A percentile compares a stretch with the other conserved stretches of the same genome.
Conservation (phyloP, 1,140 invertebrate genomes). For the Drosophila athabasca region DNA sequence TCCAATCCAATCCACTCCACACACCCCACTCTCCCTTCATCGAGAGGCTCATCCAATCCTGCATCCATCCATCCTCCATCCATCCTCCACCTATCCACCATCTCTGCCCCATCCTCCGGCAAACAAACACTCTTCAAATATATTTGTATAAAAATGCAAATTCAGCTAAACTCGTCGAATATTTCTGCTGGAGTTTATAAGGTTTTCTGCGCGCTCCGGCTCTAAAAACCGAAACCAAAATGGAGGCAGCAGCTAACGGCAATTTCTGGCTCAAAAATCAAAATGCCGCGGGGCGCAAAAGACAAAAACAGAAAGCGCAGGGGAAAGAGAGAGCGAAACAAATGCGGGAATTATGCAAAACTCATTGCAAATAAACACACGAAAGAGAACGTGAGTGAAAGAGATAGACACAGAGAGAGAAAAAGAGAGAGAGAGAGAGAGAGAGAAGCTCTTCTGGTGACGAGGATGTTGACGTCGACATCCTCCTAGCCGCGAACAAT, state of each 20-base stretch:
- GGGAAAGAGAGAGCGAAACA: constrained; percentile 58
- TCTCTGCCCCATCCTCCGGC: background rate
- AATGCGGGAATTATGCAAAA: constrained; percentile 81
- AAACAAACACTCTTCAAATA: constrained; percentile 74
- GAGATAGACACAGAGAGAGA: background rate
- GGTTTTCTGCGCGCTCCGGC: constrained; percentile 51
- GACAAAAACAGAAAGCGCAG: constrained; percentile 43
- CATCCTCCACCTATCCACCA: background rate
- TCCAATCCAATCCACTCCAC: constrained; percentile 4
- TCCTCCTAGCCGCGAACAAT: constrained; percentile 56
- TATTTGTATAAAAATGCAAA: constrained; percentile 82
- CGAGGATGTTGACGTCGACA: constrained; percentile 79
- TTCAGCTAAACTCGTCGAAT: constrained; percentile 80
- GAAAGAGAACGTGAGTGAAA: constrained; percentile 22
- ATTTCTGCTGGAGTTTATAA: constrained; percentile 69
- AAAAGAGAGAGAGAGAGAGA: background rate
- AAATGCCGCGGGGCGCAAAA: constrained; percentile 53
- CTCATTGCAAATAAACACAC: constrained; percentile 79
- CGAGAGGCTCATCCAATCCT: constrained; percentile 44
- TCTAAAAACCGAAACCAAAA: constrained; percentile 18
- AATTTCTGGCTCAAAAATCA: constrained; percentile 74
- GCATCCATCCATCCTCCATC: background rate
- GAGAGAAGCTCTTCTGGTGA: constrained; percentile 43
- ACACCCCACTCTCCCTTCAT: constrained; percentile 24
- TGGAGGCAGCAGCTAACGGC: constrained; percentile 35